Base-by-base conservation (phyloP, 2,888 invertebrate species). In the Willowsia nigromaculata region DNA sequence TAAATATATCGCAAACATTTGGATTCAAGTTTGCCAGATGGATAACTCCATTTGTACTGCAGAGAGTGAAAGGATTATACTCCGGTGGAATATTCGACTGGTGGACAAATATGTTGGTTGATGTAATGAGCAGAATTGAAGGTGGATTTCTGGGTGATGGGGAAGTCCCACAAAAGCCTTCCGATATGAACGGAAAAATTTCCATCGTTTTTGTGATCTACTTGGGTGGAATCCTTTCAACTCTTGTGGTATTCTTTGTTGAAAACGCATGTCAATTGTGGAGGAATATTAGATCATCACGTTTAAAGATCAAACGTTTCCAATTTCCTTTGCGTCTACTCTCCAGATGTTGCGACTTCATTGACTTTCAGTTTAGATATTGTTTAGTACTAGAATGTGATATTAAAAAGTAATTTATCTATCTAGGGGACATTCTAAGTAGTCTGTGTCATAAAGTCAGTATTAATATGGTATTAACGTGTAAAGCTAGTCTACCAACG, bases 71-170 rank as follows among this genome's bases (percentile, higher is more conserved):
- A 0, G 65, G 47, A 22, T 18, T 83, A 11, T 22, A 43, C n/a
- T 18, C 47, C 0, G 82, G 18, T 13, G 81, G 81, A 6, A 11
- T 81, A 1, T 81, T 40, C 40, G 40, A 81, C 37, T 81, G 81
- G 81, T 81, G 81, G 81, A 59, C 18, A 1, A 18, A 18, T 22
- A 40, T 81, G 1, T 1, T 81, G 0, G 65, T 65, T 0, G 18
- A 83, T 30, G 13, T 50, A 9, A 83, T 83, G 82, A 25, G 18
- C 1, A 4, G 56, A 22, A 37, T 56, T 13, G n/a, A 15, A 37
- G 40, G 80, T 7, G 80, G 80, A 1, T 56, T 56, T 59, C 9
- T 80, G 11, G 33, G 50, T 7, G 59, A 56, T 27, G 40, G 9
- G 0, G 59, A 0, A 1, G 25, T 25, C 5, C n/a, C 7, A 22